Base-by-base conservation (phyloP, 1,140 invertebrate species). In the Psilanteris sp. region DNA sequence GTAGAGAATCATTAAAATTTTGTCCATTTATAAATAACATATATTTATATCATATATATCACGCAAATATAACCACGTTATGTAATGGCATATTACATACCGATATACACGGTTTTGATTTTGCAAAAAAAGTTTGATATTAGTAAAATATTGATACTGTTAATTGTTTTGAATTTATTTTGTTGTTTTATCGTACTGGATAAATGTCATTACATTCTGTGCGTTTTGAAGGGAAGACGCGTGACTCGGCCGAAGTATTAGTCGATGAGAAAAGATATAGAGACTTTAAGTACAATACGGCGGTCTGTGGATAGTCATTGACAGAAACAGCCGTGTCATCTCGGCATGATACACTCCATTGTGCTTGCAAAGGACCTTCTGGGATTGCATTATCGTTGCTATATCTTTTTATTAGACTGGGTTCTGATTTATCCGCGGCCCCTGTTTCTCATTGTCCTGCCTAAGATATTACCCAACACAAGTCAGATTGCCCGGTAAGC, bases 281-380 rank as follows among this genome's bases (percentile, higher is more conserved):
- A 77, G 77, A 75, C 72, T 57, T 82, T 78, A 77, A 78, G 67
- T 70, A 80, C 77, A 82, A 82, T 77, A 57, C 66, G 55, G 71
- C n/a, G 77, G 77, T 61, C 74, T 76, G 77, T 80, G 78, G 77
- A 71, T 74, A 81, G 66, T 68, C 76, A 82, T 82, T 81, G 79
- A 81, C 79, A 74, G 67, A 81, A 83, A 83, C 50, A 75, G 81
- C 81, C 70, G 57, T 78, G 78, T 81, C 81, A 83, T 83, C 75
- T 70, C 43, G 72, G 54, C 70, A 81, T 79, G 79, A 81, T 81
- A 81, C 64, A 78, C 74, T 66, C 79, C 52, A 78, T 79, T 80
- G 76, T 78, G 67, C 24, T 31, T 61, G 22, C 48, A 67, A 73
- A 79, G 67, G 75, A 78, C 79, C 79, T 80, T 80, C 77, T 80